Evolutionary conservation across 1,140 invertebrate species (phyloP).

Genomic region (Musca domestica): DNA sequence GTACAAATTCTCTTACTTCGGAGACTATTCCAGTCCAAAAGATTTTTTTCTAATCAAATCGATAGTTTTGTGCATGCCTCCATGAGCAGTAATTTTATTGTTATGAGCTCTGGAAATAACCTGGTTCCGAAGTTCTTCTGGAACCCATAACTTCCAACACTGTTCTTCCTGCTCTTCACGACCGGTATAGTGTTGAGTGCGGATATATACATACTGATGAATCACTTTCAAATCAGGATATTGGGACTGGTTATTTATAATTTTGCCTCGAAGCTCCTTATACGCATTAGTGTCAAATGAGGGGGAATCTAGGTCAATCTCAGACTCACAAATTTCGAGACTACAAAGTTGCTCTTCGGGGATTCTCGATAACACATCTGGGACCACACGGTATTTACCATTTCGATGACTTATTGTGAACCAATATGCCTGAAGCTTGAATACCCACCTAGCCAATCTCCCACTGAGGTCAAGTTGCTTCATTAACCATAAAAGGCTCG

Average conservation of each 20-base stretch:
- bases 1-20: no score
- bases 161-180: background rate
- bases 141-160: no score
- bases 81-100: background rate
- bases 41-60: no score
- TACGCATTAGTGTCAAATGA: background rate
- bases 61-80: no score
- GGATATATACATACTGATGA: no score
- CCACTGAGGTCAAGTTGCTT: constrained; percentile 51
- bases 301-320: background rate
- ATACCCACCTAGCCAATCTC: constrained; percentile 39
- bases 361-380: background rate
- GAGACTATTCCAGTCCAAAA: no score
- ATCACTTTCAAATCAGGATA: no score
- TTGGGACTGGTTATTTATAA: no score
- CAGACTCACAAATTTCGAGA: background rate
- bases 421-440: constrained; percentile 34
- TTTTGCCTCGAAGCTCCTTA: background rate
- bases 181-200: no score
- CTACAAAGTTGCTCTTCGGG: background rate
- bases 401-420: background rate
- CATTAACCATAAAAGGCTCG: no score
- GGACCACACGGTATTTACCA: background rate
- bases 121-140: no score
- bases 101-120: background rate